Evolutionary conservation across 2,888 invertebrate genomes (phyloP).

Genomic region (Globia sparganii): DNA sequence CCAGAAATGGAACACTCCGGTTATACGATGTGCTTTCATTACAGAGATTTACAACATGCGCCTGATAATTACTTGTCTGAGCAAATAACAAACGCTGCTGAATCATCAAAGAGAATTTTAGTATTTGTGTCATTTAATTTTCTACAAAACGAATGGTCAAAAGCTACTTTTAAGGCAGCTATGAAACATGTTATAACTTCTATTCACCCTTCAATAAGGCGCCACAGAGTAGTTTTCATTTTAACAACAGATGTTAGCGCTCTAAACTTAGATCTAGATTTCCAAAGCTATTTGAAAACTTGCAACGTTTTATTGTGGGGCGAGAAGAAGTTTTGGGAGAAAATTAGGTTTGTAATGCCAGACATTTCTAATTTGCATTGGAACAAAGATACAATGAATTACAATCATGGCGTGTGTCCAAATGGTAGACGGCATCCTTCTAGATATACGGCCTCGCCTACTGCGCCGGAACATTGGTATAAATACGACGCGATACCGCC

Average conservation of each 20-base stretch:
- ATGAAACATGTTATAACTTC: conserved; percentile 92
- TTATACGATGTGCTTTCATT: conserved; percentile 92
- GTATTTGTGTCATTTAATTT: conserved; percentile 95
- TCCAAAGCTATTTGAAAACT: conserved; percentile 93
- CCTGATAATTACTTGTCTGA: conserved; percentile 91
- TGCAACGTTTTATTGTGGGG: conserved; percentile 94
- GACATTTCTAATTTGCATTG: conserved; percentile 92
- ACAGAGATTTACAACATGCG: conserved; percentile 91
- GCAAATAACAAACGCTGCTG: conserved; percentile 91
- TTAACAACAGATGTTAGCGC: conserved; percentile 92
- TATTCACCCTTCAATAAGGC: conserved; percentile 92
- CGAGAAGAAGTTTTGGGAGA: conserved; percentile 97
- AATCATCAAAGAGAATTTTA: conserved; percentile 93
- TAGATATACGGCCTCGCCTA: conserved; percentile 93
- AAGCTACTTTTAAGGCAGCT: conserved; percentile 95
- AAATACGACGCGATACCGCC: conserved; percentile 92
- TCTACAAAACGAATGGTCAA: conserved; percentile 95
- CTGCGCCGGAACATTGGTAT: conserved; percentile 93
- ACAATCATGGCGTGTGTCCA: conserved; percentile 89
- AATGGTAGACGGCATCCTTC: conserved; percentile 91
- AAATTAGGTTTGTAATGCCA: conserved; percentile 95
- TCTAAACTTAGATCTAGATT: conserved; percentile 93
- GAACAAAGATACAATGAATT: conserved; percentile 90
- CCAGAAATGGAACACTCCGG: conserved; percentile 93
- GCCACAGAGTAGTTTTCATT: conserved; percentile 90